Evolutionary conservation across 1,140 invertebrate genomes (phyloP), one percentile per base, ranked within the genome.

Genomic region (Trigoniulus corallinus): DNA sequence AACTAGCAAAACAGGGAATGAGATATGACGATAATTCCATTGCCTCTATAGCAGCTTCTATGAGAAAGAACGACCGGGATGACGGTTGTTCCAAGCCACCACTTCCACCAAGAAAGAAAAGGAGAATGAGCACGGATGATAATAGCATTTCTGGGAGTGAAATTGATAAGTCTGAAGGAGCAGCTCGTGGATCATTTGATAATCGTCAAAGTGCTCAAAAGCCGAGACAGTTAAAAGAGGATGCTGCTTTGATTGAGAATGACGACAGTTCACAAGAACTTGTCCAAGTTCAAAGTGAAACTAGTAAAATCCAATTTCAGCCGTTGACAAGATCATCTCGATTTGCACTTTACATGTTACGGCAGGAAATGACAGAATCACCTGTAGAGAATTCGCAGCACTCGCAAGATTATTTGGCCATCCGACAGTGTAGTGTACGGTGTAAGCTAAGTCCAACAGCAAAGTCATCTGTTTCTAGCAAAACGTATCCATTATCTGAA

Each of bases 301-400:
- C 22, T 24, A 42, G 24, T 25, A 23, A 24, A 18, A 24, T 15
- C 34, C 27, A 41, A 29, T 45, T 20, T 24, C n/a, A 13, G 24
- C 34, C 21, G 13, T 41, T 34, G n/a, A 48, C 34, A 49, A 59
- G 50, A 51, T 43, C 69, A 10, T 73, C 72, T 2, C 60, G 74
- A 47, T 66, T 75, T 54, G 71, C 70, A 12, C 57, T 77, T 26
- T 61, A 74, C 26, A 67, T 71, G 50, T 68, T 75, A 67, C 51
- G 61, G 51, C 61, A 67, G 48, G 55, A 62, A 44, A 40, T 63
- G 25, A 56, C 54, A 12, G 55, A 57, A 22, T 54, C 55, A 22
- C 25, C 52, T 40, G 47, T 51, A 23, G 50, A 54, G 22, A 48
- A 20, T 22, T 24, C 27, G 2, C 54, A 56, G 18, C 47, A 55